Conservation (phyloP, 1,140 invertebrate genomes). For the Chelonus insularis region DNA sequence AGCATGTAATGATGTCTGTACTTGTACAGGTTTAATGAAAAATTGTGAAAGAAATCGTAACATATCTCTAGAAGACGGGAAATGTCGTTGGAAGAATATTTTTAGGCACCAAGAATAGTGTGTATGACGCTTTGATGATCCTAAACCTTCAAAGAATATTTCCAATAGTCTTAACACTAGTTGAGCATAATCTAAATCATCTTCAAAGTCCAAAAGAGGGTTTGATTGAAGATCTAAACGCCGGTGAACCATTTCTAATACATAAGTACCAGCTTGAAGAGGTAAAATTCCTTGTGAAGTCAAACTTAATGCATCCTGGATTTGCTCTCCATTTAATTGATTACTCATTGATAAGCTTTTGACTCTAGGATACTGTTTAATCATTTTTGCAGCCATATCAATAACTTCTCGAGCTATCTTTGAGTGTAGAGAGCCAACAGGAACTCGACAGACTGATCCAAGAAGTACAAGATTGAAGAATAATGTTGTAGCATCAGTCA, state of each 20-base stretch:
- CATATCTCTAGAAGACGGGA: conserved; percentile 38
- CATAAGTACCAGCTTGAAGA: conserved; percentile 51
- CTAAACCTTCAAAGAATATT: conserved; percentile 49
- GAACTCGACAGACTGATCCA: conserved; percentile 51
- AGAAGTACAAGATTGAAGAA: conserved; percentile 56
- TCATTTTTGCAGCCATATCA: conserved; percentile 49
- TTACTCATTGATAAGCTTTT: conserved; percentile 37
- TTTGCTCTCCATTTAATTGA: conserved; percentile 48
- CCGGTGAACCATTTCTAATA: conserved; percentile 54
- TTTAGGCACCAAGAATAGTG: conserved; percentile 53
- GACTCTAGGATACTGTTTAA: conserved; percentile 40
- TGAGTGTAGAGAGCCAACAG: conserved; percentile 40
- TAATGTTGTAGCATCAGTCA: conserved; percentile 44
- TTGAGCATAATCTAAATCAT: conserved; percentile 42
- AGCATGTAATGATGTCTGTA: conserved; percentile 45
- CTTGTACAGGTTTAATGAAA: conserved; percentile 47
- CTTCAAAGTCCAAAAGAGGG: conserved; percentile 45
- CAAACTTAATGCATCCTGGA: conserved; percentile 42
- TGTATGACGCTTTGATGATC: conserved; percentile 19
- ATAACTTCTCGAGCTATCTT: conserved; percentile 44
- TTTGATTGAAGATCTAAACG: conserved; percentile 46
- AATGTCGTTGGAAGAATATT: conserved; percentile 54
- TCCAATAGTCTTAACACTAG: conserved; percentile 48
- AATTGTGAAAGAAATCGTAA: conserved; percentile 48
- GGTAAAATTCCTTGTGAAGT: conserved; percentile 46